A percentile compares a stretch with the other conserved stretches of the same genome.
These are phyloP conservation scores for Hippocampus comes DNA, from an alignment of 2,113 vertebrate genomes.

Conservation along the genomic window DNA sequence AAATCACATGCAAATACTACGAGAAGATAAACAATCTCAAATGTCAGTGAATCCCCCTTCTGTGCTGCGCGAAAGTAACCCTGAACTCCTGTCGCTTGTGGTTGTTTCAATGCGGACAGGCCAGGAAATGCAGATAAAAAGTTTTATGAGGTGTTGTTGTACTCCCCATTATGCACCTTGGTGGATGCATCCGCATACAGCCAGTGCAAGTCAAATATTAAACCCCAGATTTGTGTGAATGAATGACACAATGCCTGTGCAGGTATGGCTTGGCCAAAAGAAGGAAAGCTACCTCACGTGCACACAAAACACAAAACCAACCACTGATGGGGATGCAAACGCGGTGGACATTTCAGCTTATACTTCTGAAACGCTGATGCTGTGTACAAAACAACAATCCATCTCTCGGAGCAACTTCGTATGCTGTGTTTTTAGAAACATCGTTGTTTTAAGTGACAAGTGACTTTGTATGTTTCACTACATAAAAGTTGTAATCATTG, in stretches of 20 bases:
- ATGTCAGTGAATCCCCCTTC: background rate
- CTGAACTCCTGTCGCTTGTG: background rate
- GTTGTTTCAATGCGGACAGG: background rate
- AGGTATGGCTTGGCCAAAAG: background rate
- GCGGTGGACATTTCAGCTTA: background rate
- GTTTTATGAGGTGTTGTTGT: slow-evolving; percentile 7
- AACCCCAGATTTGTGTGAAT: background rate
- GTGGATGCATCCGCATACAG: background rate
- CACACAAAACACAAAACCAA: background rate
- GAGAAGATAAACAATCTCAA: background rate
- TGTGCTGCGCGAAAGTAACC: background rate
- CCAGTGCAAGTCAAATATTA: background rate
- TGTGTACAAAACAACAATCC: background rate
- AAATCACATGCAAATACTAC: background rate
- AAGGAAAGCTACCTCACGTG: background rate
- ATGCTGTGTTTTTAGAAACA: no score
- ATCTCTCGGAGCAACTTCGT: no score
- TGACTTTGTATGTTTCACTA: background rate
- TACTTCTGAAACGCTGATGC: background rate
- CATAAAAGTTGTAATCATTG: background rate
- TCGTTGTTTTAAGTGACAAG: background rate
- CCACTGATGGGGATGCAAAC: background rate
- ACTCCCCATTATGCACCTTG: slow-evolving; percentile 8
- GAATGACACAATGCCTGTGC: background rate
- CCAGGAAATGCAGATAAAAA: slow-evolving; percentile 4